Evolutionary conservation across 2,113 vertebrate species (phyloP).

Genomic region (Actenoides lindsayi): DNA sequence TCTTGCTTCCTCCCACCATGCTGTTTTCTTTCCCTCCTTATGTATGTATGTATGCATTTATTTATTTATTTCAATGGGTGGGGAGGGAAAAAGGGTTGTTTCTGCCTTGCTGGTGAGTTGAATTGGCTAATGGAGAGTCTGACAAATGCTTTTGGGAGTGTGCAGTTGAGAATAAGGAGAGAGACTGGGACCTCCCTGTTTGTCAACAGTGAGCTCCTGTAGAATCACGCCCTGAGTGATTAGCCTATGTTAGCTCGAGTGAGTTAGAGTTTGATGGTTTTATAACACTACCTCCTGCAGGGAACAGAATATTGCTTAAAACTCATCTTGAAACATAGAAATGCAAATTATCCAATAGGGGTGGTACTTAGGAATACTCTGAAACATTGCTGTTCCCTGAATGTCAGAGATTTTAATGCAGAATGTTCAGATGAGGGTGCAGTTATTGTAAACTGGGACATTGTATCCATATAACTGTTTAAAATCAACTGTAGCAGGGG

Average conservation of each 20-base stretch:
- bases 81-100: slow-evolving; percentile 2
- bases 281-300: not conserved
- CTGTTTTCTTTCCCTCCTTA: not conserved
- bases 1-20: not conserved
- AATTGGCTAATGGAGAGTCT: slow-evolving; percentile 8
- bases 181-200: slow-evolving; percentile 38
- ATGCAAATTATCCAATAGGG: not conserved
- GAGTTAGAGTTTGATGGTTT: not conserved
- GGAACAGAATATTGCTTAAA: not conserved
- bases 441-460: not conserved
- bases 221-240: slow-evolving; percentile 5
- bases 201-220: slow-evolving; percentile 21
- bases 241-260: not conserved
- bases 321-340: not conserved
- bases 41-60: not conserved
- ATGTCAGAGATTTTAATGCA: not conserved
- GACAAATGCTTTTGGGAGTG: slow-evolving; percentile 41
- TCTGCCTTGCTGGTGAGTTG: not conserved
- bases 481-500: not conserved
- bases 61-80: not conserved
- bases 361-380: not conserved
- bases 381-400: not conserved
- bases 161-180: slow-evolving; percentile 10
- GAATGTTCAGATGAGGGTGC: not conserved
- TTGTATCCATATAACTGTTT: not conserved